Evolutionary conservation across 1,140 invertebrate genomes (phyloP), one percentile per base, ranked within the genome.

Genomic region (Drosophila mojavensis): DNA sequence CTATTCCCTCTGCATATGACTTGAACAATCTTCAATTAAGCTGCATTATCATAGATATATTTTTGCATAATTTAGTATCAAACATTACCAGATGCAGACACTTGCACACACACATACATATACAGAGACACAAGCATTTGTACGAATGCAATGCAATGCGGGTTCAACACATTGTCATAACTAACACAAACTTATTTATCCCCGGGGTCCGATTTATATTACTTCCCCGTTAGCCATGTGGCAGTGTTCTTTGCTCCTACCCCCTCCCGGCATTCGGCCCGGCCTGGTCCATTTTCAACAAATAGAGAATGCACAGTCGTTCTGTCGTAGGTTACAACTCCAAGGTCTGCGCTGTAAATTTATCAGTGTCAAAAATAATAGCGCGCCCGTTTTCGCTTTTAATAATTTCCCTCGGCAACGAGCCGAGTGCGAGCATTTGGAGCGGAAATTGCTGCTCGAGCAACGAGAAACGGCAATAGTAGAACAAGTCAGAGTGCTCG

Each of bases 351-450:
- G 64, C 68, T 74, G 84, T 75, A 89, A 90, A 89, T 89, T 84
- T 89, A 89, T 89, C 84, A 89, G 84, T 89, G 84, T 89, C 84
- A 89, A 81, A 89, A 89, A 89, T 89, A 89, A 89, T 90, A 90
- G 84, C 80, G 73, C 83, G 61, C 85, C 77, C 75, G 81, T 78
- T 89, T 84, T 89, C 85, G 86, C 85, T 88, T 89, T 89, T 89
- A 89, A 89, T 89, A 89, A 89, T 89, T 89, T 90, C 84, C 84
- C 84, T 77, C 75, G 75, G 75, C 75, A 77, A 54, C 63, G 53
- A 79, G 79, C 76, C 76, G 79, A 78, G 78, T 72, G 60, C 58
- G 65, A 80, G 75, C 68, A 90, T 89, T 75, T 89, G 85, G 84
- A 89, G 84, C 84, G 84, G 84, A 89, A 89, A 89, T 88, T 89